Percentiles rank a stretch among this genome's conserved stretches.
Evolutionary conservation across 2,888 invertebrate genomes (phyloP).

Genomic region (Nomada fucata): DNA sequence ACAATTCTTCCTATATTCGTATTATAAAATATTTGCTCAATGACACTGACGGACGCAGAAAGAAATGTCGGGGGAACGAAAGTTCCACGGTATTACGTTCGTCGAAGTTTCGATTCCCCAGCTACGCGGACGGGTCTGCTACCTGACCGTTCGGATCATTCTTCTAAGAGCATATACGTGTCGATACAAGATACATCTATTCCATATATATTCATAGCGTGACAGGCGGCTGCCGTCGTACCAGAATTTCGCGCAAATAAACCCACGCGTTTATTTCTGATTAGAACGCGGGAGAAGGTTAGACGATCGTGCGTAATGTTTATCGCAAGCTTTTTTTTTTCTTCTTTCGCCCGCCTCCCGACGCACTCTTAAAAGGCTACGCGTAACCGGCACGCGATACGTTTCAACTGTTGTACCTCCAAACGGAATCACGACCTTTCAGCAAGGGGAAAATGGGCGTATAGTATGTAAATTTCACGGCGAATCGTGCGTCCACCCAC

Average conservation of each 20-base stretch:
- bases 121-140: background rate
- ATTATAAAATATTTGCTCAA: no score
- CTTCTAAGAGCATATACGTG: constrained; percentile 30
- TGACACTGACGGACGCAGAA: background rate
- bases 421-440: background rate
- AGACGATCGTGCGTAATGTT: background rate
- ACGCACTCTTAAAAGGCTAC: background rate
- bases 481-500: background rate
- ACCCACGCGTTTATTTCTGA: background rate
- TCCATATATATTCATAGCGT: constrained; percentile 54
- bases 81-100: background rate
- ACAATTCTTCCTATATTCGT: background rate
- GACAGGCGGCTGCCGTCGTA: constrained; percentile 13
- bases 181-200: constrained; percentile 22
- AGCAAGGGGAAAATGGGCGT: background rate
- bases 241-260: constrained; percentile 9
- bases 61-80: background rate
- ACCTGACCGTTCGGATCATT: constrained; percentile 16
- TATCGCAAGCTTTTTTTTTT: background rate
- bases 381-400: background rate
- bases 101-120: background rate
- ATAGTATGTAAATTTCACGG: background rate
- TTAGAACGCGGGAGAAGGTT: background rate
- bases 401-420: background rate
- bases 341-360: background rate